Percentiles rank a stretch among this genome's conserved stretches.
Evolutionary conservation across 2,113 vertebrate genomes (phyloP).

Genomic region (Vicugna pacos): DNA sequence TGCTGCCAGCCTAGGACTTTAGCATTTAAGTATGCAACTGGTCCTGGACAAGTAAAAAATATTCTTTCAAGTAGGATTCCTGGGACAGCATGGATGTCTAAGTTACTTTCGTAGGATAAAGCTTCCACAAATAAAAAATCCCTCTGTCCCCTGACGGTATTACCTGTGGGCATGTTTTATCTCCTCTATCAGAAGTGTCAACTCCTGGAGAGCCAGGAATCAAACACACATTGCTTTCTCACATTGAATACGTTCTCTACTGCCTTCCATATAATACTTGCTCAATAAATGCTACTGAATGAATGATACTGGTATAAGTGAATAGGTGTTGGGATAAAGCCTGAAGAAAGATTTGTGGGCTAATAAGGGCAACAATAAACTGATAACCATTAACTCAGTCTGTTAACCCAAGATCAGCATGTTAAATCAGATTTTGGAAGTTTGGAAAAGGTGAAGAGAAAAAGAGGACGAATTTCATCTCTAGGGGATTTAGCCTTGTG

Average conservation of each 20-base stretch:
- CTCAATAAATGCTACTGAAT: not conserved
- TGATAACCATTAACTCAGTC: not conserved
- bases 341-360: not conserved
- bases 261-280: not conserved
- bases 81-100: not conserved
- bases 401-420: not conserved
- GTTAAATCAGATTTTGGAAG: not conserved
- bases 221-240: not conserved
- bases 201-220: not conserved
- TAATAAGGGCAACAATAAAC: not conserved
- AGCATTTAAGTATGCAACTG: not conserved
- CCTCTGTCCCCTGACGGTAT: not conserved
- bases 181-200: not conserved
- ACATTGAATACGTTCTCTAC: not conserved
- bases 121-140: not conserved
- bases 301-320: not conserved
- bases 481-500: not conserved
- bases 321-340: not conserved
- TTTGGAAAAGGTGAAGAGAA: not conserved
- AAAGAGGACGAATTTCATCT: not conserved
- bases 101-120: slow-evolving; percentile 10
- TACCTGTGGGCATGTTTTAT: not conserved
- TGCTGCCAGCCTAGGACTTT: not conserved
- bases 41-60: slow-evolving; percentile 32
- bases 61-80: not conserved